phyloP scores from a whole-genome alignment of 1,140 invertebrate species.

The Meloidogyne hapla region DNA sequence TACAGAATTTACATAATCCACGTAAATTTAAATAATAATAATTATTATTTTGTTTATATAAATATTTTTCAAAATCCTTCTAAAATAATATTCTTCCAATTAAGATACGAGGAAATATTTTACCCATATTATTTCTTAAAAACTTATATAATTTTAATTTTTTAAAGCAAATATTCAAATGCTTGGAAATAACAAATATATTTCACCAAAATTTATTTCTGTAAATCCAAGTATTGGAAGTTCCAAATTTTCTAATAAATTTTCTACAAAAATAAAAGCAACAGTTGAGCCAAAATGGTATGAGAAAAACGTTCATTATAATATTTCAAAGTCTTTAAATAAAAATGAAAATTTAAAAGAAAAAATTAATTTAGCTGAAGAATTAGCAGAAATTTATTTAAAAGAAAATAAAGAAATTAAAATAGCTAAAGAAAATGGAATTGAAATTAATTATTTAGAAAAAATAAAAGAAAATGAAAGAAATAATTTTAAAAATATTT shows the following conservation, averaged over 20 bases:
- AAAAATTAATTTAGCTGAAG: neutral
- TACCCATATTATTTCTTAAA: too few relatives aligned
- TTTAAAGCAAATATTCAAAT: neutral
- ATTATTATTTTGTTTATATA: too few relatives aligned
- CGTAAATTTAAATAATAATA: neutral
- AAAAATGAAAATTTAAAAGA: neutral
- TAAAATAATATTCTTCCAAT: too few relatives aligned
- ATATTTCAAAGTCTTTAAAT: neutral
- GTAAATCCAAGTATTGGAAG: neutral
- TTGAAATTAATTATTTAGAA: conserved; percentile 1
- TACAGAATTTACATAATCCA: neutral
- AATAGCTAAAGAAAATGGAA: neutral
- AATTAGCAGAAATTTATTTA: neutral
- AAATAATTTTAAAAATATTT: conserved; percentile 2
- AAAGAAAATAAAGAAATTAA: neutral
- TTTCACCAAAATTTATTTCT: neutral
- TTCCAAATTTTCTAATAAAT: neutral
- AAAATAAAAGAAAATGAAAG: neutral
- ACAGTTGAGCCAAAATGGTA: neutral
- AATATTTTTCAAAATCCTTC: too few relatives aligned
- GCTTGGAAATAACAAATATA: neutral
- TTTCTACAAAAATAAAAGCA: neutral
- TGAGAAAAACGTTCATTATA: neutral
- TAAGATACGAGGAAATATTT: too few relatives aligned
- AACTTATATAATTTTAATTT: neutral